phyloP scores from a whole-genome alignment of 2,797 vertebrate species.

The Neoniphon sammara region DNA sequence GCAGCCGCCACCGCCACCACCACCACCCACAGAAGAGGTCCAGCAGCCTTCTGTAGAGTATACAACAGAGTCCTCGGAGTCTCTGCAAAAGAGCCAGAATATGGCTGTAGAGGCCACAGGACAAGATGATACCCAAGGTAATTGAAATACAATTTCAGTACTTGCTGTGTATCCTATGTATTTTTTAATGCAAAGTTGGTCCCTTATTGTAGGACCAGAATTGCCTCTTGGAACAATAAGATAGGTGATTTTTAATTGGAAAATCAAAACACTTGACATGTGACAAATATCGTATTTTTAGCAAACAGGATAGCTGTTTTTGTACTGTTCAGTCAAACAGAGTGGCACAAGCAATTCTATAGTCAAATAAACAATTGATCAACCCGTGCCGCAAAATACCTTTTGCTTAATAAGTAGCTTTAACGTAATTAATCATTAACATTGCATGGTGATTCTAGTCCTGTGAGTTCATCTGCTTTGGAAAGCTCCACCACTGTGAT shows the following conservation, averaged over 20 bases:
- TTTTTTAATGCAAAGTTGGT: background rate
- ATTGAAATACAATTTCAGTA: background rate
- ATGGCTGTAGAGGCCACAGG: slow-evolving; percentile 26
- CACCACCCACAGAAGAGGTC: slow-evolving; percentile 51
- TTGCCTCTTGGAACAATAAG: background rate
- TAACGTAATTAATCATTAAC: too few relatives aligned
- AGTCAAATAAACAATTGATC: too few relatives aligned
- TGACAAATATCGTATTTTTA: too few relatives aligned
- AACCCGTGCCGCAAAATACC: too few relatives aligned
- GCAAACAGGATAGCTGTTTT: too few relatives aligned
- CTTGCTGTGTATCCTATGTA: background rate
- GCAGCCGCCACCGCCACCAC: slow-evolving; percentile 57
- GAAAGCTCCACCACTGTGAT: background rate
- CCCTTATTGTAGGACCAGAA: background rate
- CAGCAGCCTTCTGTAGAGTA: slow-evolving; percentile 33
- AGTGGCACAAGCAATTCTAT: too few relatives aligned
- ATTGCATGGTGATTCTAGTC: too few relatives aligned
- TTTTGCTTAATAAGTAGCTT: too few relatives aligned
- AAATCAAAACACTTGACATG: too few relatives aligned
- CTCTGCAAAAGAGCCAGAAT: slow-evolving; percentile 34
- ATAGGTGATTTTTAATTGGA: too few relatives aligned
- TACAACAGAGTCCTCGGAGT: slow-evolving; percentile 25
- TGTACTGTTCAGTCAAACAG: too few relatives aligned
- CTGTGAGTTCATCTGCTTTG: too few relatives aligned
- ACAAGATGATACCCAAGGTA: slow-evolving; percentile 64